These are phyloP conservation scores for Siphlonurus alternatus DNA, from an alignment of 2,888 invertebrate species.

Conservation along the genomic window DNA sequence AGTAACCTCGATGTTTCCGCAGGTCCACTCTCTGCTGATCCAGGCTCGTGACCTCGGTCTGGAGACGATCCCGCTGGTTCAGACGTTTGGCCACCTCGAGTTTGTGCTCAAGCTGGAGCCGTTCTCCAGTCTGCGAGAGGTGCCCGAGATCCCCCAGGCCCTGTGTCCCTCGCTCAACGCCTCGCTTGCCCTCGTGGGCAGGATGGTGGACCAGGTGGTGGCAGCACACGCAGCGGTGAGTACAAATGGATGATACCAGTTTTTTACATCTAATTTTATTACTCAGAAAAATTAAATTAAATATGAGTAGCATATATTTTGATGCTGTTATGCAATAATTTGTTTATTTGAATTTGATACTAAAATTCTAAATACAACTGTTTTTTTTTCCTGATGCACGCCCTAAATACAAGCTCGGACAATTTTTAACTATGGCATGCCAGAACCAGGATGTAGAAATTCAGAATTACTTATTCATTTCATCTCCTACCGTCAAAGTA, in stretches of 20 bases:
- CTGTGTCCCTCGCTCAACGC: constrained; percentile 49
- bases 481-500: no score
- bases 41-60: constrained; percentile 37
- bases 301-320: no score
- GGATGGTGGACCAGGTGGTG: constrained; percentile 47
- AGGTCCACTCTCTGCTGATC: constrained; percentile 27
- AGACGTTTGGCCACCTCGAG: constrained; percentile 63
- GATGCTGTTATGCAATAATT: neutral
- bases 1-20: no score
- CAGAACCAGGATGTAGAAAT: no score
- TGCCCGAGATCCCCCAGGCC: constrained; percentile 47
- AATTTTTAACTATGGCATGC: no score
- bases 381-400: no score
- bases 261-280: no score
- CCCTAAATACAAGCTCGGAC: no score
- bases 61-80: constrained; percentile 54
- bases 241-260: no score
- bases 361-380: no score
- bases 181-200: constrained; percentile 40
- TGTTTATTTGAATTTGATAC: no score
- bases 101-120: constrained; percentile 48
- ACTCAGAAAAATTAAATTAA: neutral
- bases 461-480: no score
- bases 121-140: constrained; percentile 45
- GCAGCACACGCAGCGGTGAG: constrained; percentile 18